Base-by-base conservation (phyloP, 2,113 vertebrate genomes). In the Grammomys surdaster region DNA sequence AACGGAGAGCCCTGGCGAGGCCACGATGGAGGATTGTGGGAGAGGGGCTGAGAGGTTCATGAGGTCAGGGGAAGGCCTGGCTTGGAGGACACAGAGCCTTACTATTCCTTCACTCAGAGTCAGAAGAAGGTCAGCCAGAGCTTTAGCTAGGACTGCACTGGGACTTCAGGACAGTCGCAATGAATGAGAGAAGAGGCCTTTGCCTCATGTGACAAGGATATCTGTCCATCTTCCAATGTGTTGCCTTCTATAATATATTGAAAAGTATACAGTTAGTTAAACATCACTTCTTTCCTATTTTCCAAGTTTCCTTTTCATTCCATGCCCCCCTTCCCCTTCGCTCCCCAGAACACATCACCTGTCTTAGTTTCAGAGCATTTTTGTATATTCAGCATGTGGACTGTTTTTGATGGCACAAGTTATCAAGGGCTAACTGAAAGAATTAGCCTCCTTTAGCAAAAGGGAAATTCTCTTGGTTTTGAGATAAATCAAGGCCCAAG, bases 41-140 rank as follows among this genome's bases (percentile, higher is more conserved):
- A 98, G 98, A 98, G 98, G 97, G 98, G 97, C 97, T 95, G 98
- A 92, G 98, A 96, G 98, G 95, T 98, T 98, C 72, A 0, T 92
- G 96, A 96, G 98, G 98, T 99, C 98, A 99, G 98, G 97, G 98
- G 98, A 99, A 99, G 98, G 98, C 97, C 97, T 97, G 91, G 97
- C 96, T 95, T 94, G 0, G 54, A 58, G 98, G 99, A 98, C 98
- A 98, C 98, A 99, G 98, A 98, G 98, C 98, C 98, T 95, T 97
- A 97, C 98, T 98, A 97, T 98, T 98, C 95, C 98, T 98, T 96
- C 95, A 96, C 97, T 91, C 77, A 0, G 76, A 98, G 98, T 99
- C 99, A 99, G 96, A 94, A 82, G 97, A 86, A 99, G 99, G 98
- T 99, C 98, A 98, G 98, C 98, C 98, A 98, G 98, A 84, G 97